A percentile compares a stretch with the other conserved stretches of the same genome.
Evolutionary conservation across 2,888 invertebrate genomes (phyloP).

Genomic region (Chelonus formosanus): DNA sequence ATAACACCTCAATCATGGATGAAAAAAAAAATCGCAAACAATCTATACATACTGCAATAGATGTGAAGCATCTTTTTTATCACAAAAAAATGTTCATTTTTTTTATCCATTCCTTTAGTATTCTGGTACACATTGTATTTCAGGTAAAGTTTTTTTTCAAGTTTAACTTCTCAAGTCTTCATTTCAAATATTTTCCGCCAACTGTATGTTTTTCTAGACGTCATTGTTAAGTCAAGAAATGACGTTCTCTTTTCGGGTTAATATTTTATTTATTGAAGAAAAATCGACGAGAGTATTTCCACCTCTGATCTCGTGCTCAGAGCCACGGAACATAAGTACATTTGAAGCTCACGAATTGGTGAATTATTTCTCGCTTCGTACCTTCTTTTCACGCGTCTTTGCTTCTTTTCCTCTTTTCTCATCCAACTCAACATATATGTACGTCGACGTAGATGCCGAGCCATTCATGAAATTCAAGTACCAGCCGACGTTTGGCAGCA

Average conservation of each 20-base stretch:
- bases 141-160: no score
- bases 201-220: background rate
- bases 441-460: slow-evolving; percentile 37
- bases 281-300: slow-evolving; percentile 17
- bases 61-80: no score
- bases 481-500: slow-evolving; percentile 28
- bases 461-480: slow-evolving; percentile 37
- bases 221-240: slow-evolving; percentile 20
- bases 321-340: background rate
- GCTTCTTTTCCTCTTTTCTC: slow-evolving; percentile 24
- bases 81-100: no score
- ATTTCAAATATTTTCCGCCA: background rate
- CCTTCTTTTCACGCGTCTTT: slow-evolving; percentile 30
- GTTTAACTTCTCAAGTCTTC: no score
- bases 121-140: no score
- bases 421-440: slow-evolving; percentile 18
- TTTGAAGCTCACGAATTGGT: slow-evolving; percentile 28
- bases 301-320: slow-evolving; percentile 5
- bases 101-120: background rate
- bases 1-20: no score
- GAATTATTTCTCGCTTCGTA: slow-evolving; percentile 30
- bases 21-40: no score
- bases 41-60: no score
- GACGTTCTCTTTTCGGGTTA: slow-evolving; percentile 15
- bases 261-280: slow-evolving; percentile 31